Evolutionary conservation across 1,140 invertebrate species (phyloP).

Genomic region (Odontomachus brunneus): DNA sequence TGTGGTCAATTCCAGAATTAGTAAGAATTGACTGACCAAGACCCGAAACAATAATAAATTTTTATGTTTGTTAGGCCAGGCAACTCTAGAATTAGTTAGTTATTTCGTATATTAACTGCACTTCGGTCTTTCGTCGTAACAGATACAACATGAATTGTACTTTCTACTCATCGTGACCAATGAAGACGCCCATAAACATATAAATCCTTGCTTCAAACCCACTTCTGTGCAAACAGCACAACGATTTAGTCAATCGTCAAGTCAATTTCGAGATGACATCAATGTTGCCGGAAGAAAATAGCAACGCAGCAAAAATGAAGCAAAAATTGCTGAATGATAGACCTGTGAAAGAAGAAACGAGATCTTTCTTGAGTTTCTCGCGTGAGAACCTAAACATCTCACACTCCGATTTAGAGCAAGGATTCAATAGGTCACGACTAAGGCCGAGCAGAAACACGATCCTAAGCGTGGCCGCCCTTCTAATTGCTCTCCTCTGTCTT

Average conservation of each 20-base stretch:
- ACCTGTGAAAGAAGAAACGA: slow-evolving; percentile 71
- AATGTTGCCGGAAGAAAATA: slow-evolving; percentile 71
- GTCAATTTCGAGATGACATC: slow-evolving; percentile 75
- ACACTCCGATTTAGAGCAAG: slow-evolving; percentile 79
- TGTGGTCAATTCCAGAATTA: too few relatives aligned
- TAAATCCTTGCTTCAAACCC: not conserved
- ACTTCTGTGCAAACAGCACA: not conserved
- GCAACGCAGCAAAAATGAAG: slow-evolving; percentile 70
- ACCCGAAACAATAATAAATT: too few relatives aligned
- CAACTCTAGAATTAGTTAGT: too few relatives aligned
- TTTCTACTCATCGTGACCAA: not conserved
- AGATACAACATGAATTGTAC: not conserved
- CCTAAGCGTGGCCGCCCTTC: slow-evolving; percentile 73
- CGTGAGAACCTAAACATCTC: slow-evolving; percentile 82
- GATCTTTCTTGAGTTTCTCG: slow-evolving; percentile 81
- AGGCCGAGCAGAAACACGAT: slow-evolving; percentile 69
- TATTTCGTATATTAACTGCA: too few relatives aligned
- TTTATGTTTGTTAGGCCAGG: too few relatives aligned
- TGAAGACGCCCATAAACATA: not conserved
- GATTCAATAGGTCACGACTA: slow-evolving; percentile 72
- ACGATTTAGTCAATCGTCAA: not conserved
- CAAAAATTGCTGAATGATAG: slow-evolving; percentile 61
- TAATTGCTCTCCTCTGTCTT: slow-evolving; percentile 74
- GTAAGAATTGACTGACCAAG: too few relatives aligned
- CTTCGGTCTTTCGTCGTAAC: not conserved